Evolutionary conservation across 2,113 vertebrate species (phyloP), one percentile per base, ranked within the genome.

Genomic region (Rhinopomastus cyanomelas): DNA sequence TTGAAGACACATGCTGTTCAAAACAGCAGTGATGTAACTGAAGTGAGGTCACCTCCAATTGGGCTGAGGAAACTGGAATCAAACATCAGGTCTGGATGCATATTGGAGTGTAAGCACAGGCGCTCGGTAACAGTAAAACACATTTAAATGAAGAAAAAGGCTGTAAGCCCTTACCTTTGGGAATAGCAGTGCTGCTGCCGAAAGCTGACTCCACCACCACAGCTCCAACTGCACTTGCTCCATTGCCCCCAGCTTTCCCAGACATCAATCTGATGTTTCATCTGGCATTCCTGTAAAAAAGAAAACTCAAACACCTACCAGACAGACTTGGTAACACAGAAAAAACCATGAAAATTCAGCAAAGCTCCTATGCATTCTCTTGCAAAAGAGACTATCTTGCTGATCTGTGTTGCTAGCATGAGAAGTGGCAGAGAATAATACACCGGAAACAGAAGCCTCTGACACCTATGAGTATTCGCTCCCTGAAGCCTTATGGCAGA

Each of bases 191-290:
- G 96, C 10, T 98, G 97, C 13, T 97, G 98, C 76, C 96, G 98
- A 92, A 96, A 85, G 88, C 98, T 98, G 79, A 99, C 96, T 3
- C 99, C 99, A 4, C 97, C 97, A 0, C 99, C 99, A 68, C 99
- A 99, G 95, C 97, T 99, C 78, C 98, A 97, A 87, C 98, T 99
- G 96, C 99, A 99, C 73, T 97, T 96, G 34, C 98, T 97, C 94
- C 98, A 99, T 16, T 97, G 94, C 22, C 98, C 96, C 99, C 99
- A 99, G 29, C 96, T 67, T 5, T 97, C 98, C 99, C 99, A 99
- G 95, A 92, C 89, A 84, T 98, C 98, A 64, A 59, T 75, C 83
- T 97, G 98, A 18, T 87, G 69, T 57, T 93, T 98, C 84, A 83
- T 57, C 68, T 48, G 82, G 15, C 0, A 39, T 66, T 67, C 90